Conservation (phyloP, 2,888 invertebrate genomes). For the Ferrisia virgata region DNA sequence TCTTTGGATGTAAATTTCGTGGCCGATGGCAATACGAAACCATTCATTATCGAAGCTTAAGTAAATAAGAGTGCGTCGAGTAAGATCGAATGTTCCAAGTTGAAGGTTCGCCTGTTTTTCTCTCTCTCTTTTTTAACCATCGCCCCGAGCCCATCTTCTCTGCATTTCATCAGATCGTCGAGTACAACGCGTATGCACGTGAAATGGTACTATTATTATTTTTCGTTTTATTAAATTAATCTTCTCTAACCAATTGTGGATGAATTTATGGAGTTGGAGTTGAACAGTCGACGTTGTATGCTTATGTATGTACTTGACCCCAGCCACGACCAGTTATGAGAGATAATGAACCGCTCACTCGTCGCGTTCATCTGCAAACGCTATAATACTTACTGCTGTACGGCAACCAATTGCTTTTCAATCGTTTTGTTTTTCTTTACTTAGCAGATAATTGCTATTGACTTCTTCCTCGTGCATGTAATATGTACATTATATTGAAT, state of each 20-base stretch:
- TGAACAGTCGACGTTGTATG: neutral
- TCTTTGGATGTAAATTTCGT: constrained; percentile 43
- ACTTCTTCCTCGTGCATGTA: neutral
- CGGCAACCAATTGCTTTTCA: neutral
- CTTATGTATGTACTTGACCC: constrained; percentile 20
- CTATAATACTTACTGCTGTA: neutral
- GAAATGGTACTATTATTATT: constrained; percentile 3
- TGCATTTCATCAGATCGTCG: neutral
- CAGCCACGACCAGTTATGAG: neutral
- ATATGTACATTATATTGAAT: too few species aligned
- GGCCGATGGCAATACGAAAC: constrained; percentile 38
- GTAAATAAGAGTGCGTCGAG: constrained; percentile 35
- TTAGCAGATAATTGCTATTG: neutral
- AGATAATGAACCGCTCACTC: constrained; percentile 25
- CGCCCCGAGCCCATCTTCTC: constrained; percentile 27
- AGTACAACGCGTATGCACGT: neutral
- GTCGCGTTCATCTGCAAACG: neutral
- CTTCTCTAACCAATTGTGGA: constrained; percentile 16
- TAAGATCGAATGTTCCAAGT: constrained; percentile 27
- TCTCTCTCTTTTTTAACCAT: neutral
- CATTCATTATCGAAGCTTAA: constrained; percentile 42
- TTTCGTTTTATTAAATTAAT: constrained; percentile 43
- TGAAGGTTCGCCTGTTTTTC: constrained; percentile 31
- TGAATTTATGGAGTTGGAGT: constrained; percentile 18
- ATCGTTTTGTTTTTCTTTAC: neutral